phyloP scores from a whole-genome alignment of 2,797 vertebrate genomes.

The Cyprinella venusta region DNA sequence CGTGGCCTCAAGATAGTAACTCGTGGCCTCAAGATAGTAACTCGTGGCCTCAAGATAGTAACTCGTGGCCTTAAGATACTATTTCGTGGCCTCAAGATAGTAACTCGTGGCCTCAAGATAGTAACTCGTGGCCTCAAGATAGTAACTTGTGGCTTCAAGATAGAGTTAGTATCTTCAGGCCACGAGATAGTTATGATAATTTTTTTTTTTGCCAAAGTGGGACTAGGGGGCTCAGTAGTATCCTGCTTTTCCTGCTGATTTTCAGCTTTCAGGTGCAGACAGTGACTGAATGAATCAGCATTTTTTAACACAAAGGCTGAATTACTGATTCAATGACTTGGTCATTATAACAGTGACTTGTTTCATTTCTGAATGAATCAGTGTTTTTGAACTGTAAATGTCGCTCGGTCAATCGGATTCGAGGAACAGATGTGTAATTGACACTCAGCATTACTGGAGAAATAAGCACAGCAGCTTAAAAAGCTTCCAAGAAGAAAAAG shows the following conservation, averaged over 20 bases:
- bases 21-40: too few relatives aligned
- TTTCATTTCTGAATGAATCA: not conserved
- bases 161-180: too few relatives aligned
- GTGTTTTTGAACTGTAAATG: not conserved
- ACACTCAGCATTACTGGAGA: conserved; percentile 4
- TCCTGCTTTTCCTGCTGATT: not conserved
- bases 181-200: too few relatives aligned
- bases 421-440: not conserved
- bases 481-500: conserved; percentile 44
- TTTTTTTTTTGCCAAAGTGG: too few relatives aligned
- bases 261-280: not conserved
- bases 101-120: too few relatives aligned
- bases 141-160: too few relatives aligned
- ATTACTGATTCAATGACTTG: not conserved
- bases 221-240: too few relatives aligned
- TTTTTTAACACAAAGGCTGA: not conserved
- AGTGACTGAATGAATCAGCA: not conserved
- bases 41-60: too few relatives aligned
- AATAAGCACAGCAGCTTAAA: conserved; percentile 10
- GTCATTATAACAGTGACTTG: not conserved
- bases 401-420: not conserved
- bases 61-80: too few relatives aligned
- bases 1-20: too few relatives aligned
- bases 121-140: too few relatives aligned
- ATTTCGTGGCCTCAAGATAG: too few relatives aligned